These are phyloP conservation scores for Apotomis turbidana DNA, from an alignment of 2,888 invertebrate species.

Conservation along the genomic window DNA sequence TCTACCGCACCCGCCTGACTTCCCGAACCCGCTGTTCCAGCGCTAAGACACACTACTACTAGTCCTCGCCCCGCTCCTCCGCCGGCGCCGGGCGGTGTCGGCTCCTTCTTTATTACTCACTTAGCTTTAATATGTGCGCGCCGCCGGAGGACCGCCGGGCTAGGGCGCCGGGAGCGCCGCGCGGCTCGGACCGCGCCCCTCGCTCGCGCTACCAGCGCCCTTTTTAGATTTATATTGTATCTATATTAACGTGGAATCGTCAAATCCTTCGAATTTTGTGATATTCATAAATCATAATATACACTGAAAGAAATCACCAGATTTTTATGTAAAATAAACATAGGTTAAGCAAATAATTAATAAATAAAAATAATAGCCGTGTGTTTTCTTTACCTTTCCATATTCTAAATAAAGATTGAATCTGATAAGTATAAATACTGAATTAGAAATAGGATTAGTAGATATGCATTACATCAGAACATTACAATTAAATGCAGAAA, in stretches of 20 bases:
- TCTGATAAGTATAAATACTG: no score
- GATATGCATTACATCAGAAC: no score
- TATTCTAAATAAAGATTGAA: no score
- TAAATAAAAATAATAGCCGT: slow-evolving; percentile 48
- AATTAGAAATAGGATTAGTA: no score
- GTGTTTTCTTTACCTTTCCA: background rate
- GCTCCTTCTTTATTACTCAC: slow-evolving; percentile 75
- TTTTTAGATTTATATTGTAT: slow-evolving; percentile 62
- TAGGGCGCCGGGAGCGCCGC: slow-evolving; percentile 75
- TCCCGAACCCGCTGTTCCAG: slow-evolving; percentile 95
- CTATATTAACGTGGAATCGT: slow-evolving; percentile 75
- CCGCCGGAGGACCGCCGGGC: slow-evolving; percentile 81
- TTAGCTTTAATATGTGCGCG: slow-evolving; percentile 74
- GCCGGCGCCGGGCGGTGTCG: slow-evolving; percentile 82
- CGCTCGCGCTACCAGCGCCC: slow-evolving; percentile 76
- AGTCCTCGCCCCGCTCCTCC: slow-evolving; percentile 80
- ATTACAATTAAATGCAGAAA: no score
- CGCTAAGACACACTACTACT: slow-evolving; percentile 68
- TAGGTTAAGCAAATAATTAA: slow-evolving; percentile 62
- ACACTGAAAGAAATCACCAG: slow-evolving; percentile 78
- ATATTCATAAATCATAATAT: slow-evolving; percentile 81
- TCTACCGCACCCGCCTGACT: slow-evolving; percentile 96
- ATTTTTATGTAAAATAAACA: slow-evolving; percentile 77
- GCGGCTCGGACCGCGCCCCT: slow-evolving; percentile 56
- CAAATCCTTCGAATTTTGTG: slow-evolving; percentile 82